Conservation (phyloP, 2,113 vertebrate species). For the Cricetomys ansorgei region DNA sequence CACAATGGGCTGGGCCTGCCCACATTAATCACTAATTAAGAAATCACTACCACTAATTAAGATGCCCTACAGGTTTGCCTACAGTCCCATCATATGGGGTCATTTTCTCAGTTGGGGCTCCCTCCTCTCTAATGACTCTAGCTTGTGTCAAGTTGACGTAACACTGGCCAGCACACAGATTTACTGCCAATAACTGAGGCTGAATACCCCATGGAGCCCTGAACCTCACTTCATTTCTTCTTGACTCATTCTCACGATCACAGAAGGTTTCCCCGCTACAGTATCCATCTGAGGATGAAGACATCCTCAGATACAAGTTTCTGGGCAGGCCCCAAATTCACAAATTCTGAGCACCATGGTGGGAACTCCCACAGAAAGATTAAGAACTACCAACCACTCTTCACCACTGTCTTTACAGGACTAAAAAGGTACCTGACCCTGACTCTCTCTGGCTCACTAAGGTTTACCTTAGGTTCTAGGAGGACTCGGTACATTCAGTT, state of each 20-base stretch:
- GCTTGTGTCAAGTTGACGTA: neutral
- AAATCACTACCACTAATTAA: no score
- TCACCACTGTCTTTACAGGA: neutral
- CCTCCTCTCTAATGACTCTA: neutral
- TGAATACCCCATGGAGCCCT: neutral
- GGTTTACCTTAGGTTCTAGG: neutral
- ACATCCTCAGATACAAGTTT: neutral
- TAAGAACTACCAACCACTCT: neutral
- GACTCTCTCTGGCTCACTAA: no score
- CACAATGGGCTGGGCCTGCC: neutral
- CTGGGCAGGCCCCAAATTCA: neutral
- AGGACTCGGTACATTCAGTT: neutral
- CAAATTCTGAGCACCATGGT: neutral
- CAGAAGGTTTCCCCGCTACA: neutral
- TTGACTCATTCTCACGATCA: neutral
- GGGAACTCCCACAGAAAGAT: neutral
- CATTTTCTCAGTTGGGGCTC: neutral
- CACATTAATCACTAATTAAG: neutral
- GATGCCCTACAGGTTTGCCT: neutral
- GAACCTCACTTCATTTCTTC: neutral
- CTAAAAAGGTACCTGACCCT: neutral
- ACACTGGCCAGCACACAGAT: neutral
- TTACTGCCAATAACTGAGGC: neutral
- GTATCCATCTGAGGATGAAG: neutral
- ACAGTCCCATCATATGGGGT: neutral